Base-by-base conservation (phyloP, 2,797 vertebrate species). In the Enteromius trimaculatus region DNA sequence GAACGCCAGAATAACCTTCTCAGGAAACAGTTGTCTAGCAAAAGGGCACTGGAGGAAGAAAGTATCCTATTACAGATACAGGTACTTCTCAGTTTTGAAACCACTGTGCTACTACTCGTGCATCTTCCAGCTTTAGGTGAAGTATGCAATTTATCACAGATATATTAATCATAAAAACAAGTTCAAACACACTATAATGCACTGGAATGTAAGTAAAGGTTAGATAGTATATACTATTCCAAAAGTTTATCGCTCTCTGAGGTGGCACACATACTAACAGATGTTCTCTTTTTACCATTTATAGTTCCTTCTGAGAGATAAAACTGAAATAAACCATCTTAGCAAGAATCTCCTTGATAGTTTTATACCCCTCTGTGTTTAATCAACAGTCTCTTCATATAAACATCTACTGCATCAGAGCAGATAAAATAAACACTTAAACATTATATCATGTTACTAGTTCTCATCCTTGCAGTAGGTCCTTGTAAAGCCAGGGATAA, bases 21-120 rank as follows among this genome's bases (percentile, higher is more conserved):
- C 13, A 91, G 89, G 86, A 96, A 94, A 88, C 90, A 89, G 0
- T 23, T 96, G 72, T 91, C 90, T 1, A 60, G 88, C 84, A 95
- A 92, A 85, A 95, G 79, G 71, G 75, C 89, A 19, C 85, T 97
- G 80, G 95, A 96, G 44, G 92, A 88, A 0, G 92, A 97, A 77
- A 84, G 96, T 37, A 88, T 90, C 1, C 87, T 85, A 34, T 92
- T 98, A 82, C 95, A 95, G 86, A 95, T 93, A 88, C 93, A 98
- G 96, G 98, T 98, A 86, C 11, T 4, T 55, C 71, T 29, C 29
- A 53, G 47, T 34, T 74, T 19, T 74, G 19, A 74, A 72, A 51
- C 44, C 14, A 51, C 26, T 72, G 44, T 31, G 26, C 4, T 51
- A 37, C 31, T 26, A 17, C 74, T 55, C 21, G 51, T 3, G 74